Percentiles rank a stretch among this genome's conserved stretches.
phyloP scores from a whole-genome alignment of 2,888 invertebrate genomes.

The Carterocephalus palaemon region DNA sequence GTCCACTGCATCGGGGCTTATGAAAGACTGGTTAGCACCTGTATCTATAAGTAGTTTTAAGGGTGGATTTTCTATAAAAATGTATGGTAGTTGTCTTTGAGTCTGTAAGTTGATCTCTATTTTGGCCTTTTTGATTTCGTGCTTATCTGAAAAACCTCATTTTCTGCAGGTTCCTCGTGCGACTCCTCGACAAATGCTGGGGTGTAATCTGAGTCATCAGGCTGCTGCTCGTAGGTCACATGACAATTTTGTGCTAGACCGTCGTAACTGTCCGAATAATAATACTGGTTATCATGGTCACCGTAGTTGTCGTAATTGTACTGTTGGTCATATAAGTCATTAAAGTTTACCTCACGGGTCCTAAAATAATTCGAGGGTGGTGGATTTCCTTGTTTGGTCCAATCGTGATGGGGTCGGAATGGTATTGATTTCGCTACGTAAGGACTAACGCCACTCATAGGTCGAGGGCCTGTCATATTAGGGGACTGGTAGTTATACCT shows the following conservation, averaged over 20 bases:
- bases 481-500: background rate
- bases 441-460: constrained; percentile 26
- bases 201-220: background rate
- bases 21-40: constrained; percentile 15
- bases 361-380: constrained; percentile 32
- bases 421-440: constrained; percentile 21
- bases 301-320: constrained; percentile 23
- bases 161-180: background rate
- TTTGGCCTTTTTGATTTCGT: constrained; percentile 5
- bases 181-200: constrained; percentile 1
- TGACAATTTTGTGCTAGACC: background rate
- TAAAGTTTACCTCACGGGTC: constrained; percentile 28
- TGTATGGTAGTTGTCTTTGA: constrained; percentile 26
- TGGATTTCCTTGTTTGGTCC: constrained; percentile 28
- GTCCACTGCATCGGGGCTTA: constrained; percentile 16
- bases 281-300: constrained; percentile 17
- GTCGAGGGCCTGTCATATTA: background rate
- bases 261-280: background rate
- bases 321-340: constrained; percentile 23
- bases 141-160: constrained; percentile 10
- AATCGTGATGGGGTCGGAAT: constrained; percentile 21
- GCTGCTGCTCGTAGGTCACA: background rate
- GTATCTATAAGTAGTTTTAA: constrained; percentile 27
- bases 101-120: constrained; percentile 29
- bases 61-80: constrained; percentile 23